phyloP scores from a whole-genome alignment of 2,113 vertebrate species.

The Lontra canadensis region DNA sequence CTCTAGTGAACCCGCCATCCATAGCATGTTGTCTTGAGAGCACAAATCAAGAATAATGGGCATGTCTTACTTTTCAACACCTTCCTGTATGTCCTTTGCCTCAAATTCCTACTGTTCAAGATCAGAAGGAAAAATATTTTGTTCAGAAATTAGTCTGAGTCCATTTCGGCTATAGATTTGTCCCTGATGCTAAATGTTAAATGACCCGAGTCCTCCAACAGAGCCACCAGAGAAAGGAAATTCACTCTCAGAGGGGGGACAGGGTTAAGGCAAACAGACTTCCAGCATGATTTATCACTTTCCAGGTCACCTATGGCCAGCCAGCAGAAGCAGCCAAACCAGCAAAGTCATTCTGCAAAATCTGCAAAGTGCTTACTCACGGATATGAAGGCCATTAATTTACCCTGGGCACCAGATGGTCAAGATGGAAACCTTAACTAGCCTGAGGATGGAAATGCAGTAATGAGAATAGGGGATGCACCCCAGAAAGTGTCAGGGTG shows the following conservation, averaged over 20 bases:
- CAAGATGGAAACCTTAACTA: not conserved
- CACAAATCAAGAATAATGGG: not conserved
- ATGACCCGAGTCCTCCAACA: not conserved
- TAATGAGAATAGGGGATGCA: not conserved
- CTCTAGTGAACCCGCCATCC: not conserved
- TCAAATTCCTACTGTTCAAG: not conserved
- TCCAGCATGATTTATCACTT: not conserved
- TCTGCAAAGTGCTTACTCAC: not conserved
- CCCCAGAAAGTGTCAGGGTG: not conserved
- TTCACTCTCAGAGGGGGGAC: not conserved
- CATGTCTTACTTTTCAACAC: not conserved
- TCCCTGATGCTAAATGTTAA: not conserved
- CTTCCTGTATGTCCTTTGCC: not conserved
- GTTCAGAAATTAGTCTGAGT: not conserved
- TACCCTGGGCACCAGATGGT: not conserved
- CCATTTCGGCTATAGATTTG: not conserved
- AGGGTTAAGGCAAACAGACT: not conserved
- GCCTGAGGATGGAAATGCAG: not conserved
- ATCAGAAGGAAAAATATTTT: not conserved
- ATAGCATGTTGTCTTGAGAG: not conserved
- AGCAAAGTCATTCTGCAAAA: not conserved
- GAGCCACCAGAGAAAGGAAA: not conserved
- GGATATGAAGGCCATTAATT: not conserved
- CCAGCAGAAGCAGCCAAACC: not conserved
- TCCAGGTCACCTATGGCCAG: not conserved